A percentile compares a stretch with the other conserved stretches of the same genome.
phyloP scores from a whole-genome alignment of 2,888 invertebrate species.

The Sericinus montela region DNA sequence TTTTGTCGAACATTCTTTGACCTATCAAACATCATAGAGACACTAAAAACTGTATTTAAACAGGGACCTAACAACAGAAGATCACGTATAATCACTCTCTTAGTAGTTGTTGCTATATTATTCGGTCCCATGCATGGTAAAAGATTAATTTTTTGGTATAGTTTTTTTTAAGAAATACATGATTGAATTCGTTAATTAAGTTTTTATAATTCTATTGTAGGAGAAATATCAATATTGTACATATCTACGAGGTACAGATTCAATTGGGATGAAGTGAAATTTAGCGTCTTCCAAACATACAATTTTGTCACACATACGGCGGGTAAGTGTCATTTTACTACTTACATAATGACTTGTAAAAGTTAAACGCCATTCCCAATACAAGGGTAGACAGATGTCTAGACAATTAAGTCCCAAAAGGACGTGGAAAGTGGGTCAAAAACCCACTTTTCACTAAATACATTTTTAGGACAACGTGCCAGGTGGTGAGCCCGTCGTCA shows the following conservation, averaged over 20 bases:
- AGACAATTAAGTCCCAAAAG: too few relatives aligned
- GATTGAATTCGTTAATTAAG: too few relatives aligned
- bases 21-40: constrained; percentile 57
- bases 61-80: constrained; percentile 60
- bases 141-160: constrained; percentile 17
- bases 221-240: constrained; percentile 62
- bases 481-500: too few relatives aligned
- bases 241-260: constrained; percentile 63
- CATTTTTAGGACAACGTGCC: too few relatives aligned
- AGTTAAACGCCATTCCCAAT: too few relatives aligned
- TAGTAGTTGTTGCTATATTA: constrained; percentile 61
- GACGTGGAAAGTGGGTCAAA: too few relatives aligned
- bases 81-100: constrained; percentile 52
- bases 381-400: too few relatives aligned
- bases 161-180: too few relatives aligned
- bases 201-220: constrained; percentile 38
- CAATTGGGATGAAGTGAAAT: constrained; percentile 67
- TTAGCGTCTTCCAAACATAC: constrained; percentile 65
- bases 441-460: too few relatives aligned
- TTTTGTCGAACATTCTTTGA: constrained; percentile 55
- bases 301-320: constrained; percentile 61
- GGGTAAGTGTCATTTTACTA: constrained; percentile 36
- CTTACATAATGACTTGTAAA: too few relatives aligned
- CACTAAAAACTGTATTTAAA: constrained; percentile 64
- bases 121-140: constrained; percentile 77